phyloP scores from a whole-genome alignment of 2,888 invertebrate species.

The Amblyjoppa fuscipennis region DNA sequence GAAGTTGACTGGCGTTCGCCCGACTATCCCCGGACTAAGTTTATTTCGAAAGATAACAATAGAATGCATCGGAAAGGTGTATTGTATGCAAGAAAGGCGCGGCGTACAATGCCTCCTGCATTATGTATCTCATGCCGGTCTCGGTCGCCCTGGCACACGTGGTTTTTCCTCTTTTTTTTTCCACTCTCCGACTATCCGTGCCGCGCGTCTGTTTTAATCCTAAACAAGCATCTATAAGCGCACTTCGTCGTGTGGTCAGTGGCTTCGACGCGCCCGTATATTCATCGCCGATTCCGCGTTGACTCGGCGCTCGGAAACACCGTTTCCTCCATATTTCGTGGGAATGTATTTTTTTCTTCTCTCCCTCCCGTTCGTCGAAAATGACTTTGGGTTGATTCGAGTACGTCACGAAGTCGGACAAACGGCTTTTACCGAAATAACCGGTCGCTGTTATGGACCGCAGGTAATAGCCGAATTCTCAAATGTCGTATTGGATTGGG shows the following conservation, averaged over 20 bases:
- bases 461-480: neutral
- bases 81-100: constrained; percentile 81
- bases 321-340: neutral
- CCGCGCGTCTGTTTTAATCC: constrained; percentile 76
- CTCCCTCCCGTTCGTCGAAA: neutral
- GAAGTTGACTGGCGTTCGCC: constrained; percentile 66
- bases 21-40: constrained; percentile 67
- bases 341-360: neutral
- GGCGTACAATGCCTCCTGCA: constrained; percentile 82
- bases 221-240: constrained; percentile 74
- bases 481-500: neutral
- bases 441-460: neutral
- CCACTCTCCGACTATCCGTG: constrained; percentile 16
- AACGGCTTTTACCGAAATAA: constrained; percentile 9
- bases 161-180: constrained; percentile 36
- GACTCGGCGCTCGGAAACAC: neutral
- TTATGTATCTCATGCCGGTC: constrained; percentile 81
- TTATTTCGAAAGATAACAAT: constrained; percentile 82
- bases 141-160: constrained; percentile 69
- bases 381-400: neutral
- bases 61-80: constrained; percentile 78
- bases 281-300: constrained; percentile 44
- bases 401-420: neutral
- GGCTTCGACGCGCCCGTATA: constrained; percentile 38
- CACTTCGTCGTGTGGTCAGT: constrained; percentile 40